Conservation (phyloP, 2,113 vertebrate species). For the Nipponia nippon region DNA sequence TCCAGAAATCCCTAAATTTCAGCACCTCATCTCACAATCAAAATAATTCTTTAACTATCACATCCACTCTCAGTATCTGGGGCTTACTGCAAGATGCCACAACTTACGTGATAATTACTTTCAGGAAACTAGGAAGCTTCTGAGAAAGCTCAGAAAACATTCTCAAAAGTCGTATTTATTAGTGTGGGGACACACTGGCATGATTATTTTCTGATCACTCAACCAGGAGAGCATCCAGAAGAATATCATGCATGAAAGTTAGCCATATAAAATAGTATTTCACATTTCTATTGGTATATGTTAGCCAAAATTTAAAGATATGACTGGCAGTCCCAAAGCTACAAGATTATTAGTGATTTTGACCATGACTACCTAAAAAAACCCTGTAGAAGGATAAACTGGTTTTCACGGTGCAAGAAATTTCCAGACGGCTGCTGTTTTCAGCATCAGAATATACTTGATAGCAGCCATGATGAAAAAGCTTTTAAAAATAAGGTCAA, state of each 20-base stretch:
- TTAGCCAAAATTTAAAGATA: neutral
- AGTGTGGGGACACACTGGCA: neutral
- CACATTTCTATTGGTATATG: neutral
- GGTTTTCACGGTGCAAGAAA: neutral
- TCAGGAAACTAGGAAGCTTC: neutral
- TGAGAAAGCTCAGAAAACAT: neutral
- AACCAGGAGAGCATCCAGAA: neutral
- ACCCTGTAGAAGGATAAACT: neutral
- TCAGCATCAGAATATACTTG: neutral
- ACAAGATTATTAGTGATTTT: neutral
- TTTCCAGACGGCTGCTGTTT: neutral
- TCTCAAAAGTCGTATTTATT: neutral
- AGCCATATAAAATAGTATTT: neutral
- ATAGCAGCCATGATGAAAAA: conserved; percentile 5
- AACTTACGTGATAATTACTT: neutral
- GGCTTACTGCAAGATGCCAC: neutral
- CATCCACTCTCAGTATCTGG: neutral
- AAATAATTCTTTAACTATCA: neutral
- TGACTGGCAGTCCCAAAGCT: neutral
- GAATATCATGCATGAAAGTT: neutral
- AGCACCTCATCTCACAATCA: neutral
- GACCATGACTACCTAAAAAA: neutral
- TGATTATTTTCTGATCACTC: neutral
- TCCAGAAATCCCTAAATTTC: neutral
- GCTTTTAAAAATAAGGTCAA: conserved; percentile 4